Evolutionary conservation across 2,888 invertebrate genomes (phyloP), one percentile per base, ranked within the genome.

Genomic region (Pterobdella sp.): DNA sequence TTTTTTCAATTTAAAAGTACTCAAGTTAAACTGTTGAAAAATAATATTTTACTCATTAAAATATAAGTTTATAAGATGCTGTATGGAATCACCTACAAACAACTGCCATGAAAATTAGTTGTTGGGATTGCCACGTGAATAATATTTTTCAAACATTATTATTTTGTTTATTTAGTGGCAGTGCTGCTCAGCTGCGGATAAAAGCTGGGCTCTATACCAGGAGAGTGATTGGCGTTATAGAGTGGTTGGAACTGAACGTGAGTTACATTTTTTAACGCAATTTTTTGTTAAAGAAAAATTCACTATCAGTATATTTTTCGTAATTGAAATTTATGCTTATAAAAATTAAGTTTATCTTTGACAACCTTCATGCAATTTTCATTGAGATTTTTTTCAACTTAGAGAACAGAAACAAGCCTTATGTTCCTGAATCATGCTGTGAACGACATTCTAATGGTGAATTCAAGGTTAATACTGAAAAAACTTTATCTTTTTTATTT

Each of bases 131-230:
- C n/a, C n/a, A n/a, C n/a, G n/a, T n/a, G n/a, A n/a, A n/a, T n/a
- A n/a, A n/a, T n/a, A n/a, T n/a, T n/a, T n/a, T n/a, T n/a, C n/a
- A n/a, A n/a, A n/a, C n/a, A n/a, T n/a, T n/a, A n/a, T n/a, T n/a
- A n/a, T n/a, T n/a, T n/a, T n/a, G n/a, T n/a, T n/a, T 18, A n/a
- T 26, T 0, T 29, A 71, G 71, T 71, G 71, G 71, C 71, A 71
- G 18, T 71, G 71, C 56, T 71, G 71, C 63, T 60, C 71, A 56
- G 71, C 71, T 1, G 71, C 63, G 1, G 71, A 71, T 36, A 71
- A 71, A n/a, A 71, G 63, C 52, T 71, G 71, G 71, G 71, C 71
- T n/a, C 32, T 71, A n/a, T 71, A 71, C 26, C 71, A 71, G 26
- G 71, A 71, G 31, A 71, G 71, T 37, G 63, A 32, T 35, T 71